A percentile compares a stretch with the other conserved stretches of the same genome.
These are phyloP conservation scores for Neopelma chrysocephalum DNA, from an alignment of 2,797 vertebrate species.

Conservation along the genomic window DNA sequence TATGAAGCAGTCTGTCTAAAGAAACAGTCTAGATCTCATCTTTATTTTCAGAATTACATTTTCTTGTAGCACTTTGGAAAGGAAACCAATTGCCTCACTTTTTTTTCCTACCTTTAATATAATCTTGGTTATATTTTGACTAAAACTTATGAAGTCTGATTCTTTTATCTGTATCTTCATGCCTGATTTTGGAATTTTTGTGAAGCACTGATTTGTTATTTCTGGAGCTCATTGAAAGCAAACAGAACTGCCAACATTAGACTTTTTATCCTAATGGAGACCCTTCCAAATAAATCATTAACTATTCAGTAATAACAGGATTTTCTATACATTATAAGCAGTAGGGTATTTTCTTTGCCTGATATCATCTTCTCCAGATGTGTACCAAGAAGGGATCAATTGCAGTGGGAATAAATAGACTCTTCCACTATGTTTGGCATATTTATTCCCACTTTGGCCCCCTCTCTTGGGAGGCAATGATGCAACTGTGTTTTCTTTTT, in stretches of 20 bases:
- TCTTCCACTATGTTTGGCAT: neutral
- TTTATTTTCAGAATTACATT: neutral
- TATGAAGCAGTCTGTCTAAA: neutral
- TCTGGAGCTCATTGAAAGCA: neutral
- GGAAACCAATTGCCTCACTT: neutral
- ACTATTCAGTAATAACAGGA: neutral
- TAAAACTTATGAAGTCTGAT: neutral
- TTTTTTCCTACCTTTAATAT: neutral
- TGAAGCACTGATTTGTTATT: neutral
- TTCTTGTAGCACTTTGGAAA: neutral
- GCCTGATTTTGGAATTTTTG: neutral
- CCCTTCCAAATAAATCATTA: neutral
- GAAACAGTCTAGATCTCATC: neutral
- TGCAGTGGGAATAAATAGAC: neutral
- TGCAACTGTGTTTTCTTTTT: neutral
- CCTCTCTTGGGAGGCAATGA: neutral
- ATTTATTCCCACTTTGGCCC: neutral
- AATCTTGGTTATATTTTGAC: neutral
- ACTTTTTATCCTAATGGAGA: neutral
- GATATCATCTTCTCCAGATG: neutral
- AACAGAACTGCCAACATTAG: neutral
- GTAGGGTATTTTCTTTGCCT: neutral
- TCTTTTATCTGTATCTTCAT: neutral
- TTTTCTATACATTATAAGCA: neutral
- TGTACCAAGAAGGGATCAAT: neutral